Evolutionary conservation across 2,888 invertebrate species (phyloP), one percentile per base, ranked within the genome.

Genomic region (Orthonychiurus folsomi): DNA sequence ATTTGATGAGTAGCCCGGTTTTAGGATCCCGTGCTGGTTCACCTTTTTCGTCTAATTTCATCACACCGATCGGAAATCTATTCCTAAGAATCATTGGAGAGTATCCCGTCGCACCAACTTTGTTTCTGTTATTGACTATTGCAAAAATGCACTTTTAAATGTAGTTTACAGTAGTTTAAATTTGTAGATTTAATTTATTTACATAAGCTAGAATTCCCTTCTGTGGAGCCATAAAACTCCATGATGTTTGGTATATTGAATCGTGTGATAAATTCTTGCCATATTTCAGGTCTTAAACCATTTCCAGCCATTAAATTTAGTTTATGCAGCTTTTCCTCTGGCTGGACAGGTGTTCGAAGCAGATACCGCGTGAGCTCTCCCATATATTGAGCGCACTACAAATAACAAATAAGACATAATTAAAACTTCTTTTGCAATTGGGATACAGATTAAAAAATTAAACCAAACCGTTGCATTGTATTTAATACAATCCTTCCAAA

Each of bases 181-280:
- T 37, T 9, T 21, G 21, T 9, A 20, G 15, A 37, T 37, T 9
- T 37, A 9, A 9, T 27, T 9, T 5, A 50, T 54, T 61, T 56
- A 63, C 63, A 53, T 18, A 63, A 23, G 9, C 56, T 56, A 50
- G 60, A 54, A 76, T 97, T 99, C 71, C 96, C 95, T 80, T 97
- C 96, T 0, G 96, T 97, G 2, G 95, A 93, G 0, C 96, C 96
- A 76, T 97, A 97, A 78, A 97, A 92, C 78, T 97, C 96, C 0
- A 87, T 86, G 23, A 97, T 88, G 67, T 84, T 80, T 47, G 84
- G 79, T 63, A 97, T 89, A 61, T 86, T 85, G 75, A 95, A 96
- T 54, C 96, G 83, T 28, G 86, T 82, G 3, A 89, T 84, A 75
- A 96, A 96, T 72, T 91, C 87, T 1, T 80, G 80, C 96, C 96